These are phyloP conservation scores for Conopomorpha cramerella DNA, from an alignment of 1,140 invertebrate genomes.

Conservation along the genomic window DNA sequence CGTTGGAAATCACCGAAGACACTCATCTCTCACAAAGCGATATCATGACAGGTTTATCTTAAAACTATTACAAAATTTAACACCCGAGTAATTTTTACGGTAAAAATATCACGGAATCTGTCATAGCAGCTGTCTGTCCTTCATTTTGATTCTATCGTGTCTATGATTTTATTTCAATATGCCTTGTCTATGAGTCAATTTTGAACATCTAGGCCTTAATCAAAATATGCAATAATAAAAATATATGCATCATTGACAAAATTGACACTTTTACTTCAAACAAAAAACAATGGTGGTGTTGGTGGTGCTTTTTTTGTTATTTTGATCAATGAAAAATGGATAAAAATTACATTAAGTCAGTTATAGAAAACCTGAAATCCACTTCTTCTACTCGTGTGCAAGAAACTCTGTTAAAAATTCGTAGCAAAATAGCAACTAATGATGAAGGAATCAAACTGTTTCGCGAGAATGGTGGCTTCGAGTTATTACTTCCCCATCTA, in stretches of 20 bases:
- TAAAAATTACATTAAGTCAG: slow-evolving; percentile 32
- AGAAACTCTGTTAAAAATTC: slow-evolving; percentile 41
- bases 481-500: slow-evolving; percentile 42
- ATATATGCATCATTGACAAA: no score
- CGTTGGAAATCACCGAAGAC: slow-evolving; percentile 87
- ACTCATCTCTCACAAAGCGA: slow-evolving; percentile 72
- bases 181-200: no score
- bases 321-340: no score
- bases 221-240: no score
- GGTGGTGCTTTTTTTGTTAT: no score
- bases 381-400: slow-evolving; percentile 36
- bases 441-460: slow-evolving; percentile 40
- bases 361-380: slow-evolving; percentile 39
- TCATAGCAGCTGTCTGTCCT: slow-evolving; percentile 26
- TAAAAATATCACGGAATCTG: slow-evolving; percentile 35
- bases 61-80: slow-evolving; percentile 23
- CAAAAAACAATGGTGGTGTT: no score
- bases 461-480: slow-evolving; percentile 44
- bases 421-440: slow-evolving; percentile 35
- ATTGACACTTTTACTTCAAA: no score
- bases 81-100: slow-evolving; percentile 19
- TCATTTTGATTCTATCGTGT: slow-evolving; percentile 8
- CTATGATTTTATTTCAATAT: no score
- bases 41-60: slow-evolving; percentile 57
- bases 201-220: no score